Percentiles rank a stretch among this genome's conserved stretches.
Evolutionary conservation across 2,113 vertebrate genomes (phyloP).

Genomic region (Hypocryptadius cinnamomeus): DNA sequence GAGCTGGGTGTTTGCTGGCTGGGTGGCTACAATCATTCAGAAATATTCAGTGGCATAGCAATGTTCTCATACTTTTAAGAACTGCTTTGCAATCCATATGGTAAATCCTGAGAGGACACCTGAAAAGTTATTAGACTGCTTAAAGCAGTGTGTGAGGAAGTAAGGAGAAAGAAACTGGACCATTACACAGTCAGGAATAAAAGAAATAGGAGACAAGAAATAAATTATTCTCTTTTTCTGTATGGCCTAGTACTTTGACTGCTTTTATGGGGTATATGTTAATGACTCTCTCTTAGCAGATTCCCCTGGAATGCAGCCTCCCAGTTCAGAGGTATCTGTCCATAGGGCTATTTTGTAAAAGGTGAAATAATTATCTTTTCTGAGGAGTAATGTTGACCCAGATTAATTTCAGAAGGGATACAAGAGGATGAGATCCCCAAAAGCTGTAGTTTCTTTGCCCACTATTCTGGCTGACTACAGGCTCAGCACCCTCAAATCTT

Average conservation of each 20-base stretch:
- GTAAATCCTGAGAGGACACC: neutral
- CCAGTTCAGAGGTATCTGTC: neutral
- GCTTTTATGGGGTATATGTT: neutral
- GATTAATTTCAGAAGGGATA: neutral
- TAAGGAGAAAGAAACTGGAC: neutral
- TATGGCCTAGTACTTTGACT: neutral
- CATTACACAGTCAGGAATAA: neutral
- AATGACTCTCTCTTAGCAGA: neutral
- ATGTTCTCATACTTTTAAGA: neutral
- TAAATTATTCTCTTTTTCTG: neutral
- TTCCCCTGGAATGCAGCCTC: neutral
- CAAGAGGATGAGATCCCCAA: neutral
- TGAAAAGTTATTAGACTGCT: neutral
- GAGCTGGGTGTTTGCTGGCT: neutral
- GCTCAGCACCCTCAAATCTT: neutral
- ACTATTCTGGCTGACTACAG: neutral
- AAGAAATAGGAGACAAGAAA: neutral
- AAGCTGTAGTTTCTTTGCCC: neutral
- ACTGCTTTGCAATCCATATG: neutral
- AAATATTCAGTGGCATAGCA: neutral
- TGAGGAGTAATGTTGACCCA: neutral
- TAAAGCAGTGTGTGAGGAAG: neutral
- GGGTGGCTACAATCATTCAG: neutral
- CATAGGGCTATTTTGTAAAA: neutral
- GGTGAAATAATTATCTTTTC: neutral